Evolutionary conservation across 2,113 vertebrate species (phyloP).

Genomic region (Galeopterus variegatus): DNA sequence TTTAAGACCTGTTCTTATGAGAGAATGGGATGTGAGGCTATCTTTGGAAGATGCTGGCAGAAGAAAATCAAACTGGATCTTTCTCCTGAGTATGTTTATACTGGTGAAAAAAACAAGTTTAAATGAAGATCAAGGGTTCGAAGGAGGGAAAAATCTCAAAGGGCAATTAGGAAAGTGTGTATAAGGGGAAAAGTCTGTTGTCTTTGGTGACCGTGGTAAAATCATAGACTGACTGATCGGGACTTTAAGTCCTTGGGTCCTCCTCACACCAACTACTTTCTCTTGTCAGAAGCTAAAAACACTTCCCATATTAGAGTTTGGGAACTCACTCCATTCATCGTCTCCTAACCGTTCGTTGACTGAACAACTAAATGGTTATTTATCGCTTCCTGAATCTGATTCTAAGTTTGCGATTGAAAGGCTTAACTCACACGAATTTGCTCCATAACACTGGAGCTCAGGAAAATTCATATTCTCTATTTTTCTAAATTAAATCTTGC

Average conservation of each 20-base stretch:
- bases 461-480: background rate
- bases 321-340: background rate
- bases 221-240: background rate
- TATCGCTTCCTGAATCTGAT: background rate
- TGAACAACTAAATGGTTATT: background rate
- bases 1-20: slow-evolving; percentile 70
- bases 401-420: slow-evolving; percentile 6
- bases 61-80: slow-evolving; percentile 65
- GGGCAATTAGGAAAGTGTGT: background rate
- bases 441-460: background rate
- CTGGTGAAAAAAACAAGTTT: slow-evolving; percentile 58
- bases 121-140: slow-evolving; percentile 27
- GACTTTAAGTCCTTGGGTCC: background rate
- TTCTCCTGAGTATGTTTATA: slow-evolving; percentile 37
- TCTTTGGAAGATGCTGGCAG: slow-evolving; percentile 73
- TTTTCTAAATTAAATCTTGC: background rate
- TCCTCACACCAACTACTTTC: background rate
- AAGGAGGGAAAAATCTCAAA: background rate
- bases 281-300: background rate
- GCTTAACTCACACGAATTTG: background rate
- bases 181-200: background rate
- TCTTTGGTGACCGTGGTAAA: background rate
- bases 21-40: slow-evolving; percentile 58
- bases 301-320: background rate
- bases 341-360: background rate